These are phyloP conservation scores for Scylla paramamosain DNA, from an alignment of 1,140 invertebrate species.

Conservation along the genomic window DNA sequence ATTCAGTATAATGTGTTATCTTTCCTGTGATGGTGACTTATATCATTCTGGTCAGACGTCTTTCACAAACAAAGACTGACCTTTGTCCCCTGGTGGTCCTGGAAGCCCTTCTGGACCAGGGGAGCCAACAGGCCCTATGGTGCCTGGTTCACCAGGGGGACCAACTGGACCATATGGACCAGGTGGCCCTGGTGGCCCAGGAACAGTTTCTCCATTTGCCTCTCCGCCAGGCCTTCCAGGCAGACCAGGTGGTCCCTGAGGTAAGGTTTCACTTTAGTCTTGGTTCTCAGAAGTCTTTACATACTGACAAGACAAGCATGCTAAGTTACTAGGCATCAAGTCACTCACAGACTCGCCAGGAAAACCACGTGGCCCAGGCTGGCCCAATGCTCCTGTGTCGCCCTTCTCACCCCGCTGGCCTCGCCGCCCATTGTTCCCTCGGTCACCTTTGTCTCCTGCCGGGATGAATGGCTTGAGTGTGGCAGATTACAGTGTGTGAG, in stretches of 20 bases:
- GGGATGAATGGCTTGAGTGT: neutral
- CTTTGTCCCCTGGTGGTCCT: constrained; percentile 77
- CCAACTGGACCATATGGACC: constrained; percentile 38
- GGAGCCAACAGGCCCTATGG: neutral
- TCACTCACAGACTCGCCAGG: neutral
- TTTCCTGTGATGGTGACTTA: neutral
- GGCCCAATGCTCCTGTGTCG: neutral
- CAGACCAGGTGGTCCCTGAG: constrained; percentile 41
- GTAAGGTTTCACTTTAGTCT: neutral
- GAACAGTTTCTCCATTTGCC: constrained; percentile 39
- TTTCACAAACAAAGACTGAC: neutral
- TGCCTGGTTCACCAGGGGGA: constrained; percentile 23
- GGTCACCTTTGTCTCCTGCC: neutral
- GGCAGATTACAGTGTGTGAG: no score
- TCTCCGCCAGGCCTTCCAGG: constrained; percentile 42
- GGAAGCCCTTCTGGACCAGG: constrained; percentile 78
- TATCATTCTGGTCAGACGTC: neutral
- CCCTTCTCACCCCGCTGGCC: constrained; percentile 12
- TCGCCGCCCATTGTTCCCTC: neutral
- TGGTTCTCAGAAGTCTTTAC: neutral
- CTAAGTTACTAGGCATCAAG: neutral
- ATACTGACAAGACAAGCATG: neutral
- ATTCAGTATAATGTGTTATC: neutral
- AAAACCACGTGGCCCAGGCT: neutral
- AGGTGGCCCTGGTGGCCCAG: constrained; percentile 46